Evolutionary conservation across 2,888 invertebrate genomes (phyloP).

Genomic region (Theristus sp.): DNA sequence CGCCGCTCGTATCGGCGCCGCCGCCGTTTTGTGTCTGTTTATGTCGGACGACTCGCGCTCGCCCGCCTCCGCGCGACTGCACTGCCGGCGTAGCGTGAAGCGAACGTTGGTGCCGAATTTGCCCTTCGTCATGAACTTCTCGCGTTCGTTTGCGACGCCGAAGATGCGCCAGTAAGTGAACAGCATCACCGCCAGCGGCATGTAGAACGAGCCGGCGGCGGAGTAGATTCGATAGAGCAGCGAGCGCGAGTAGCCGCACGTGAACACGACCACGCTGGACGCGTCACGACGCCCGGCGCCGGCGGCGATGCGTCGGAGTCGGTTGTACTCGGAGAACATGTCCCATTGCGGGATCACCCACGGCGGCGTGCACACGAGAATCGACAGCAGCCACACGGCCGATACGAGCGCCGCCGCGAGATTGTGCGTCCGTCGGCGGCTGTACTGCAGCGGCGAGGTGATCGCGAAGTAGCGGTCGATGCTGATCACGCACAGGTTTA

Average conservation of each 20-base stretch:
- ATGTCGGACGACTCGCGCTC: too few relatives aligned
- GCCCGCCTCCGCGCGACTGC: too few relatives aligned
- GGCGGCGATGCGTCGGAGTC: background rate
- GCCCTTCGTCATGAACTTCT: constrained; percentile 1
- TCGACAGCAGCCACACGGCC: constrained; percentile 28
- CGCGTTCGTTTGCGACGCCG: constrained; percentile 21
- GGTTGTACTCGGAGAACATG: constrained; percentile 11
- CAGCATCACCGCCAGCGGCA: constrained; percentile 32
- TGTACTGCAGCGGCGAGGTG: constrained; percentile 24
- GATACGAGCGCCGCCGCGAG: constrained; percentile 20
- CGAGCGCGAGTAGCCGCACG: constrained; percentile 17
- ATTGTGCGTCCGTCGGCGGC: background rate
- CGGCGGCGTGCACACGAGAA: constrained; percentile 28
- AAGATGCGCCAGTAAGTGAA: constrained; percentile 31
- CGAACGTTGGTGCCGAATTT: too few relatives aligned
- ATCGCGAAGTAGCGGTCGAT: constrained; percentile 32
- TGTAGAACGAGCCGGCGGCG: constrained; percentile 34
- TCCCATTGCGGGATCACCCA: constrained; percentile 28
- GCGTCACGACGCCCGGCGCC: too few relatives aligned
- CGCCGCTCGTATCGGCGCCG: too few relatives aligned
- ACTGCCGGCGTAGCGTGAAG: too few relatives aligned
- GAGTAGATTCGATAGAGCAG: constrained; percentile 31
- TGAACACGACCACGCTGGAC: background rate
- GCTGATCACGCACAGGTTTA: constrained; percentile 27
- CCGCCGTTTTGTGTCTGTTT: too few relatives aligned